A percentile compares a stretch with the other conserved stretches of the same genome.
Evolutionary conservation across 2,888 invertebrate species (phyloP).

Genomic region (Ormyrus thymus): DNA sequence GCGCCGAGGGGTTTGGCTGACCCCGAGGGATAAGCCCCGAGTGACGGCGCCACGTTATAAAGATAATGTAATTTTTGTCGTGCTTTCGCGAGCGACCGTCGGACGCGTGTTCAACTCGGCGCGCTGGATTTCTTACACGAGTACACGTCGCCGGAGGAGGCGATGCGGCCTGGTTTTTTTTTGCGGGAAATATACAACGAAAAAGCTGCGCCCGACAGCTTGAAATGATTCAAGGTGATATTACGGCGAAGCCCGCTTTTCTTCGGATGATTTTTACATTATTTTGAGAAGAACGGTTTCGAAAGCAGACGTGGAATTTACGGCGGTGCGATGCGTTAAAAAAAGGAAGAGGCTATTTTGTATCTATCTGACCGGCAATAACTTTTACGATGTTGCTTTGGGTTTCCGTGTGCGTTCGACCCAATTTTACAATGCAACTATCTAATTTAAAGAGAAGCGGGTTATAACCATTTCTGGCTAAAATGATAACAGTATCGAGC

Average conservation of each 20-base stretch:
- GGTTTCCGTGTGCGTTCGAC: conserved; percentile 4
- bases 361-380: neutral
- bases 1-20: neutral
- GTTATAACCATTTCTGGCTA: conserved; percentile 10
- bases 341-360: too few species aligned
- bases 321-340: too few species aligned
- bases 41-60: neutral
- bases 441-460: conserved; percentile 23
- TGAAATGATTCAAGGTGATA: too few species aligned
- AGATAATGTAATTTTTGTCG: conserved; percentile 27
- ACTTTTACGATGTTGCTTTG: neutral
- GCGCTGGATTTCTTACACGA: too few species aligned
- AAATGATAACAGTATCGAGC: conserved; percentile 30
- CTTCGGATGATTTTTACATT: too few species aligned
- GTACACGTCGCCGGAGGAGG: too few species aligned
- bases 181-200: too few species aligned
- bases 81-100: neutral
- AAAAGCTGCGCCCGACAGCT: too few species aligned
- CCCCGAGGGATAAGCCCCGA: neutral
- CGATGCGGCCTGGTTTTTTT: too few species aligned
- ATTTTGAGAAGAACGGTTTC: too few species aligned
- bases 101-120: neutral
- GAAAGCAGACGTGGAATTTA: too few species aligned
- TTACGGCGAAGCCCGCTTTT: too few species aligned
- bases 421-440: conserved; percentile 33